Conservation (phyloP, 2,888 invertebrate genomes). For the Tetropium fuscum region DNA sequence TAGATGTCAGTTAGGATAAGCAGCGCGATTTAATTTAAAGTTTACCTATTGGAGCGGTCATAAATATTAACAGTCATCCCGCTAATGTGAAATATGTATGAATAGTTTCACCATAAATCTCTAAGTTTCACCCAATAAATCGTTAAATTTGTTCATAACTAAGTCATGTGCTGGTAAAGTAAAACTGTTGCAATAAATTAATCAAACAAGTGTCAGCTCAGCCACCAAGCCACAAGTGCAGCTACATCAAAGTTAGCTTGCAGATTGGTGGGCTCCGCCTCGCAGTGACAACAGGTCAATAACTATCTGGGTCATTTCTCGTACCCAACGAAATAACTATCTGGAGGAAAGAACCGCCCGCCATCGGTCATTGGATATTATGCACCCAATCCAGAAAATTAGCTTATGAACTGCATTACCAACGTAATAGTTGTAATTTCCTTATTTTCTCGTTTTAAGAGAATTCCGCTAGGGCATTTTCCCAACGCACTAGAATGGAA, state of each 20-base stretch:
- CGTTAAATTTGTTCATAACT: conserved; percentile 26
- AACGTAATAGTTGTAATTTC: background rate
- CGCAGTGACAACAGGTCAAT: conserved; percentile 60
- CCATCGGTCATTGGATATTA: conserved; percentile 61
- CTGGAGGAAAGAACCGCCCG: conserved; percentile 57
- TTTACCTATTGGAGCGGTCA: background rate
- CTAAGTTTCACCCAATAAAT: conserved; percentile 32
- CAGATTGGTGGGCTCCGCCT: conserved; percentile 55
- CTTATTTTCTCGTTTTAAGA: background rate
- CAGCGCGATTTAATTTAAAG: background rate
- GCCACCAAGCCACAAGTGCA: conserved; percentile 33
- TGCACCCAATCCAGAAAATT: conserved; percentile 59
- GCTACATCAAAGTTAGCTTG: conserved; percentile 35
- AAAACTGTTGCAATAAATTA: conserved; percentile 28
- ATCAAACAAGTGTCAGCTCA: conserved; percentile 32
- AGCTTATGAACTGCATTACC: conserved; percentile 42
- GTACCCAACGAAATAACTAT: conserved; percentile 60
- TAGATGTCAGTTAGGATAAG: too few relatives aligned
- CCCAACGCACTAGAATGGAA: background rate
- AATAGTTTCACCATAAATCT: conserved; percentile 24
- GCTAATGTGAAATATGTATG: conserved; percentile 7
- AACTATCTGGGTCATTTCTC: conserved; percentile 59
- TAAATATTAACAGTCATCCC: background rate
- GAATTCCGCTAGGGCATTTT: background rate
- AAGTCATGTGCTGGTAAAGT: conserved; percentile 27